phyloP scores from a whole-genome alignment of 2,797 vertebrate species.

The Masticophis lateralis region DNA sequence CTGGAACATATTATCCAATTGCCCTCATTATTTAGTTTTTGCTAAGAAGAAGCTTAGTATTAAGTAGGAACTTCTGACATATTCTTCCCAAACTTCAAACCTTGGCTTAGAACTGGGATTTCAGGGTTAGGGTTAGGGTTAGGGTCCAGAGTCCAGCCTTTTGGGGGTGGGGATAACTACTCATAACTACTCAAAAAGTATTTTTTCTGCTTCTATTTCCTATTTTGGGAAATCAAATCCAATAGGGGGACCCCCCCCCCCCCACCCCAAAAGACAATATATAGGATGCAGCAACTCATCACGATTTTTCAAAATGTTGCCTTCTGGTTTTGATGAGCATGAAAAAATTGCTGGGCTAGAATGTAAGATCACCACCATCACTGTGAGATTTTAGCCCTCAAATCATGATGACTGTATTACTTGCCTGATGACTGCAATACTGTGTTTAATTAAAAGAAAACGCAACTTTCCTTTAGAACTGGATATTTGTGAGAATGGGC shows the following conservation, averaged over 20 bases:
- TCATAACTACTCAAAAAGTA: not conserved
- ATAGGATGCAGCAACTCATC: not conserved
- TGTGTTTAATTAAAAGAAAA: not conserved
- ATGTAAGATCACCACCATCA: not conserved
- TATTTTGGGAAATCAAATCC: not conserved
- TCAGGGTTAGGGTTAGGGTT: not conserved
- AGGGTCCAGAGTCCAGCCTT: not conserved
- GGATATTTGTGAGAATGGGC: not conserved
- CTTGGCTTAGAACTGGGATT: not conserved
- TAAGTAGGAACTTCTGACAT: not conserved
- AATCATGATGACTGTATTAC: not conserved
- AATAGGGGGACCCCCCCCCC: too few species aligned
- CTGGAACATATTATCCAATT: not conserved
- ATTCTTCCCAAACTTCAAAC: not conserved
- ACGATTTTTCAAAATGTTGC: not conserved
- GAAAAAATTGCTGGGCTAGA: not conserved
- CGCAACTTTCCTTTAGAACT: not conserved
- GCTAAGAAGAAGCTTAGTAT: not conserved
- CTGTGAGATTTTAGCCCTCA: slow-evolving; percentile 5
- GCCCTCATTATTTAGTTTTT: not conserved
- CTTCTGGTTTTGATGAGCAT: not conserved
- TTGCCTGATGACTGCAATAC: not conserved
- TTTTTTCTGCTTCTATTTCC: not conserved
- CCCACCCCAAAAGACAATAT: not conserved
- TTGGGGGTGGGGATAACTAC: not conserved